phyloP scores from a whole-genome alignment of 2,113 vertebrate genomes.

The Suncus etruscus region DNA sequence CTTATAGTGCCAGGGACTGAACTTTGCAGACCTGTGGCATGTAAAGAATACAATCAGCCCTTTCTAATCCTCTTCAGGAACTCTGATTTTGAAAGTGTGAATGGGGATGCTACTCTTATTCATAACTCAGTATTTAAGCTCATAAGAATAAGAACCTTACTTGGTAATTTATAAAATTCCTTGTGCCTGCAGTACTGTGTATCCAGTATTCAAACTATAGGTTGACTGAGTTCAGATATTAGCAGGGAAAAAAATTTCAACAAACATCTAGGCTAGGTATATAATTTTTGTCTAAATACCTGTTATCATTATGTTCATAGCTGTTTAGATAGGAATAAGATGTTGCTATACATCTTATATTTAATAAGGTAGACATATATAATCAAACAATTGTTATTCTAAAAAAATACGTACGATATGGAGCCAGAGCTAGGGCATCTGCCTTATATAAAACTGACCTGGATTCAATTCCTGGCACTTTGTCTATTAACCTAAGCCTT shows the following conservation, averaged over 20 bases:
- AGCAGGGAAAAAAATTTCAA: not conserved
- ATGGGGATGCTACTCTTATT: not conserved
- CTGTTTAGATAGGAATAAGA: not conserved
- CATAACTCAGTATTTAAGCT: not conserved
- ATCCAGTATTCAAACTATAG: not conserved
- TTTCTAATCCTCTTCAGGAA: too few species aligned
- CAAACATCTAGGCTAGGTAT: not conserved
- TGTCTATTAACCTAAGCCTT: too few species aligned
- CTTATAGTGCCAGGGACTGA: too few species aligned
- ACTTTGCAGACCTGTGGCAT: too few species aligned
- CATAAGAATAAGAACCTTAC: not conserved
- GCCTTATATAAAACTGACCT: too few species aligned
- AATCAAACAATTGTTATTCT: constrained; percentile 21
- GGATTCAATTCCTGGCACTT: too few species aligned
- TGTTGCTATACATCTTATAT: too few species aligned
- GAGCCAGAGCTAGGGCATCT: too few species aligned
- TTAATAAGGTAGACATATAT: not conserved
- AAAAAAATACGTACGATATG: not conserved
- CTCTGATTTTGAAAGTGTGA: not conserved
- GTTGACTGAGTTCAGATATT: constrained; percentile 19
- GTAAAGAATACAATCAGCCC: too few species aligned
- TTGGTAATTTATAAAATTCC: not conserved
- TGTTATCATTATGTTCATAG: not conserved
- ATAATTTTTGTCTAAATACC: not conserved
- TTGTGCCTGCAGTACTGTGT: not conserved